Conservation (phyloP, 2,888 invertebrate genomes). For the Halocaridina rubra region DNA sequence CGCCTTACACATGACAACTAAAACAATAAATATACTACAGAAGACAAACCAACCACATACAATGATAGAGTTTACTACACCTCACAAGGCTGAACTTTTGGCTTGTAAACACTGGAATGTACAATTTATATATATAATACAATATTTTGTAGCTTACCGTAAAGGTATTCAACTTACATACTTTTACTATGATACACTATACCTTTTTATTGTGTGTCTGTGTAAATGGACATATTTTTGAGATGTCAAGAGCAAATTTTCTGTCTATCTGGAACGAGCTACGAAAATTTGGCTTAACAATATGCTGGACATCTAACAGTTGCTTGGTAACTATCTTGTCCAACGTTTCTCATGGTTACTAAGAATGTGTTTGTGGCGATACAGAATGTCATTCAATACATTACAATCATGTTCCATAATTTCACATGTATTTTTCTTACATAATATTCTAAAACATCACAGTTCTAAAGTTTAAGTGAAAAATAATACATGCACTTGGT, state of each 20-base stretch:
- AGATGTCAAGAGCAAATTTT: conserved; percentile 28
- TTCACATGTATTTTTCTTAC: background rate
- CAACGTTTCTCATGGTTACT: no score
- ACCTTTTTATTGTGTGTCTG: conserved; percentile 30
- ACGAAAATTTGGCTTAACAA: no score
- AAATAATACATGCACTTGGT: conserved; percentile 43
- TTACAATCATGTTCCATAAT: no score
- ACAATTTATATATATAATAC: conserved; percentile 40
- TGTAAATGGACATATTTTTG: conserved; percentile 44
- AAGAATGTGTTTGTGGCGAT: no score
- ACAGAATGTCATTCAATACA: no score
- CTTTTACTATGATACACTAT: conserved; percentile 21
- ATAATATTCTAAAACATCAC: conserved; percentile 44
- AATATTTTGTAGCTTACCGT: no score
- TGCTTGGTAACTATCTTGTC: no score
- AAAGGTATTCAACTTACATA: no score
- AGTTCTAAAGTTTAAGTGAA: conserved; percentile 41
- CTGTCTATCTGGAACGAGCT: conserved; percentile 50
- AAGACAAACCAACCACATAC: conserved; percentile 41
- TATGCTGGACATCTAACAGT: background rate
- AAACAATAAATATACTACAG: conserved; percentile 50
- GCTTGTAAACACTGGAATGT: conserved; percentile 55
- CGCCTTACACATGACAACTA: background rate
- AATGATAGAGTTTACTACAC: no score
- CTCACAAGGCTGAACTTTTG: conserved; percentile 36